phyloP scores from a whole-genome alignment of 2,797 vertebrate genomes.

The Rhadinocentrus ornatus region DNA sequence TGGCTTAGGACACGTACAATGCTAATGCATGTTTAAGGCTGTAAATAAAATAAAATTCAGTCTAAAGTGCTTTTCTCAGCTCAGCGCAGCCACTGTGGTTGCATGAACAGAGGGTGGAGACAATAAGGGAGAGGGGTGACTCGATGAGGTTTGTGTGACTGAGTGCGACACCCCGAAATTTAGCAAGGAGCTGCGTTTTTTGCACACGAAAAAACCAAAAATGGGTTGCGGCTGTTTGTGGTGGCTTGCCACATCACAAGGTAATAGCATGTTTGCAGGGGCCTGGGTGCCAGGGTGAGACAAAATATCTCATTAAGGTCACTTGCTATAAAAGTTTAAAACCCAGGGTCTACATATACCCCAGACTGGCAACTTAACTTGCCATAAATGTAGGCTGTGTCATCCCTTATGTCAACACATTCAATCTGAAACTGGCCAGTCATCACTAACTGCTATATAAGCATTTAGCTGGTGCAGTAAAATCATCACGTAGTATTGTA shows the following conservation, averaged over 20 bases:
- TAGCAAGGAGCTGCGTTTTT: constrained; percentile 41
- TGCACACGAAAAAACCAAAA: constrained; percentile 64
- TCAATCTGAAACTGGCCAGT: constrained; percentile 52
- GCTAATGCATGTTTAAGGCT: constrained; percentile 41
- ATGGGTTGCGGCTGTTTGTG: constrained; percentile 64
- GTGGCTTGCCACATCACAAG: constrained; percentile 72
- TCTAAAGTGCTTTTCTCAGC: constrained; percentile 36
- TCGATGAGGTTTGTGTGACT: constrained; percentile 28
- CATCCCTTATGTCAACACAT: constrained; percentile 68
- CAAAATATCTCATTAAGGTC: constrained; percentile 79
- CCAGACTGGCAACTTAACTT: constrained; percentile 62
- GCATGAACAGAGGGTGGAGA: constrained; percentile 45
- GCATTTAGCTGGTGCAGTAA: constrained; percentile 39
- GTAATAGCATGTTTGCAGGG: constrained; percentile 74
- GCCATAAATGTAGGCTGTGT: constrained; percentile 73
- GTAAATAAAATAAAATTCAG: constrained; percentile 33
- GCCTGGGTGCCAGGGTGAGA: constrained; percentile 69
- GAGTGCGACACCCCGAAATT: constrained; percentile 30
- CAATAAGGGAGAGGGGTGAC: constrained; percentile 30
- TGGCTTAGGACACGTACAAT: constrained; percentile 48
- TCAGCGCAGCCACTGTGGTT: constrained; percentile 21
- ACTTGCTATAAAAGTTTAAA: constrained; percentile 74
- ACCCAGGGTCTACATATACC: constrained; percentile 66
- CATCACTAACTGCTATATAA: constrained; percentile 59
- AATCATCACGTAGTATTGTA: constrained; percentile 46